Base-by-base conservation (phyloP, 1,140 invertebrate genomes). In the Chironomus striatipennis region DNA sequence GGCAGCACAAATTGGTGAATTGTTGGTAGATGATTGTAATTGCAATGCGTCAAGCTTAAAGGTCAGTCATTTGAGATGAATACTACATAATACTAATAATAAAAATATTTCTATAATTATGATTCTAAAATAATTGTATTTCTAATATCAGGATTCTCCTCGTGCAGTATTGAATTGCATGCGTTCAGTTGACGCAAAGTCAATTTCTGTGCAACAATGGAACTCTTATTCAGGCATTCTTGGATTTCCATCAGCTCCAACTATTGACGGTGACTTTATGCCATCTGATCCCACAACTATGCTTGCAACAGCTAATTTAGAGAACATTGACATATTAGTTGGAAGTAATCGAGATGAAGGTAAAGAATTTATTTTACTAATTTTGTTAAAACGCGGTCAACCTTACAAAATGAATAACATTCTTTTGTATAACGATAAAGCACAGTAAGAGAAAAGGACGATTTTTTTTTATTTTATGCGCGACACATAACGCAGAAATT, bases 281-380 rank as follows among this genome's bases (percentile, higher is more conserved):
- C 90, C 93, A 0, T 91, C 91, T 78, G 90, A 94, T 83, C 93
- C 93, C 0, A 86, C 93, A 77, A 92, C 93, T 65, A 85, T 95
- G 83, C 84, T 95, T 76, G 87, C 88, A 75, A 91, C 93, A 76
- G 90, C 90, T 0, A 89, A 93, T 79, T 93, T 94, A 77, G 88
- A 91, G 78, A 90, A 93, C 76, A 92, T 90, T 70, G 92, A 95
- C 79, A 91, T 96, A 70, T 83, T 96, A 8, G 89, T 96, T 76
- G 93, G 93, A 74, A 94, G 92, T 83, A 95, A 95, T 81, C 86
- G 91, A 80, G 93, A 96, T 82, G 93, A 95, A 88, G 93, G 93
- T 95, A 83, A 85, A 86, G 12, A 57, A 57, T 5, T 4, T n/a
- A 57, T n/a, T 57, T 57, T 57, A 57, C 5, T 57, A 34, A 34